A percentile compares a stretch with the other conserved stretches of the same genome.
phyloP scores from a whole-genome alignment of 2,113 vertebrate species.

The Tachycineta bicolor region DNA sequence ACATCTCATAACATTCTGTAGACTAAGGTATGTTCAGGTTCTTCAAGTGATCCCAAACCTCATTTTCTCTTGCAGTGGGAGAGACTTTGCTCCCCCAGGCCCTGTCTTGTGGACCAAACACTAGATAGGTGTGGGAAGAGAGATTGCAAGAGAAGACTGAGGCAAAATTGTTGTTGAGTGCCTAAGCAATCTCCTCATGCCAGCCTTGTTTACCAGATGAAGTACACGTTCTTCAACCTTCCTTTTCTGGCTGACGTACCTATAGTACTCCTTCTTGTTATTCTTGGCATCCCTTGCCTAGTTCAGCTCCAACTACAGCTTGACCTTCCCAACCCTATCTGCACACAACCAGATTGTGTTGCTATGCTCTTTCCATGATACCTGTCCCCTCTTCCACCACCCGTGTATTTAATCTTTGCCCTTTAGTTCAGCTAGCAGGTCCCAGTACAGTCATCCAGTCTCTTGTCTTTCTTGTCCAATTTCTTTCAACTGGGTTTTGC shows the following conservation, averaged over 20 bases:
- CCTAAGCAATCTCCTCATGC: background rate
- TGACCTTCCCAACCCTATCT: background rate
- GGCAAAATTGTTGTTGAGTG: background rate
- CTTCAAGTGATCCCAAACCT: background rate
- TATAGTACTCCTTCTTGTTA: background rate
- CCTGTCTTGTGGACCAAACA: background rate
- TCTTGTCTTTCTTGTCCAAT: background rate
- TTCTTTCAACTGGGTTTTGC: background rate
- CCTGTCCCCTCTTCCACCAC: background rate
- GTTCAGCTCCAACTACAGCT: background rate
- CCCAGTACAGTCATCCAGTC: background rate
- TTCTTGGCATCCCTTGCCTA: background rate
- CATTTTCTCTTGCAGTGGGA: background rate
- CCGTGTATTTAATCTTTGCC: background rate
- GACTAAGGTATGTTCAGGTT: background rate
- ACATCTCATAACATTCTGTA: background rate
- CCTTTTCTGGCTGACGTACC: background rate
- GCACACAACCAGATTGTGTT: background rate
- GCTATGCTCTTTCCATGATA: background rate
- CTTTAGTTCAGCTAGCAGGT: background rate
- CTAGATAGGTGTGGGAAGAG: background rate
- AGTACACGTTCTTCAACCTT: background rate
- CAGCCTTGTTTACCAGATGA: background rate
- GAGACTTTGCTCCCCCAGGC: background rate
- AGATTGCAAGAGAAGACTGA: background rate